These are phyloP conservation scores for Coccyzus lansbergi DNA, from an alignment of 2,797 vertebrate species.

Conservation along the genomic window DNA sequence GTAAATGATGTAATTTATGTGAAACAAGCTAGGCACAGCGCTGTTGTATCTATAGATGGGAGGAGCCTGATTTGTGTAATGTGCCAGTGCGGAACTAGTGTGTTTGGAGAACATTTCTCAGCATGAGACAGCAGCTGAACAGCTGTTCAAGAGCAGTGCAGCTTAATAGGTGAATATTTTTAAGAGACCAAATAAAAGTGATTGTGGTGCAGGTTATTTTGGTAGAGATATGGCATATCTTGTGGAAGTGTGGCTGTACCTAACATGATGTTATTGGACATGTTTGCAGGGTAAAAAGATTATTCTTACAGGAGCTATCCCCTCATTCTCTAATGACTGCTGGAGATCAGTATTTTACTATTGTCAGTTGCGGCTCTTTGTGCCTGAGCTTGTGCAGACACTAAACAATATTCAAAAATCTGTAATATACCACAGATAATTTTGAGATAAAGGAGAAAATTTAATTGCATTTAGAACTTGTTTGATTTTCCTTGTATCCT, in stretches of 20 bases:
- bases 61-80: neutral
- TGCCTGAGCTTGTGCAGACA: neutral
- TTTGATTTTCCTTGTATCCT: neutral
- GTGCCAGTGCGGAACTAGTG: neutral
- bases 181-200: neutral
- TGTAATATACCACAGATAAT: neutral
- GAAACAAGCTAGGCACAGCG: neutral
- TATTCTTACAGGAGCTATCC: neutral
- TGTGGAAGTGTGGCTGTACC: neutral
- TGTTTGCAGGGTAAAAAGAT: neutral
- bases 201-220: neutral
- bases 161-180: neutral
- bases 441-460: neutral
- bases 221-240: neutral
- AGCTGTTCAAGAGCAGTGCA: neutral
- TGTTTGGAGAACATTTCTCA: conserved; percentile 10
- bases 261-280: neutral
- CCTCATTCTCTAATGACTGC: neutral
- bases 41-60: neutral
- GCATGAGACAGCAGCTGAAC: conserved; percentile 11
- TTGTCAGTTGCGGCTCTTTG: neutral
- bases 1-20: neutral
- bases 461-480: neutral
- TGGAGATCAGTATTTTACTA: neutral
- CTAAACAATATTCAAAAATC: neutral